Base-by-base conservation (phyloP, 2,888 invertebrate genomes). In the Nycteola revayana region DNA sequence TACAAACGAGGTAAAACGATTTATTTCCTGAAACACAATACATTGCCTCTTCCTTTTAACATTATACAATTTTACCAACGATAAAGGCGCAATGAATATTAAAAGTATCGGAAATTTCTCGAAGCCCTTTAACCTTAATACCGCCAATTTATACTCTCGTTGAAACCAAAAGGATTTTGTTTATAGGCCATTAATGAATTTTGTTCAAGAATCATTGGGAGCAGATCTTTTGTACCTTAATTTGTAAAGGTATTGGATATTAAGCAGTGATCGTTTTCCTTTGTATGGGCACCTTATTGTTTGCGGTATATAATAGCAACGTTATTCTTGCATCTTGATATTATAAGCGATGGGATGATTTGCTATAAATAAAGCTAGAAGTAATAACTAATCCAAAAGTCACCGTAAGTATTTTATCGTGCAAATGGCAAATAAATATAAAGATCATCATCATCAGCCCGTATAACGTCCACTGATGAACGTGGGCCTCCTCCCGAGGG, bases 141-240 rank as follows among this genome's bases (percentile, higher is more conserved):
- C 54, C 51, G 50, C 24, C 46, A 45, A 58, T 54, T 58, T 54
- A 39, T 42, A n/a, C 50, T 42, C 28, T 39, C 52, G 38, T 46
- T 49, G 39, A 27, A 35, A 59, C 64, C 53, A 56, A 71, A 72
- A 66, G 69, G 73, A 69, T 74, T 74, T 68, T 72, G 76, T 77
- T 78, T 77, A 78, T 73, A 59, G 64, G 42, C 69, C 66, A 76
- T 75, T 79, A 79, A 78, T 75, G 75, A 75, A 74, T 74, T 76
- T 66, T 48, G 59, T 53, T 60, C 51, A 60, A 63, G 58, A 71
- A 68, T 69, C 60, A 64, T 67, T 60, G 52, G 23, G 29, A 45
- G 53, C 48, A 48, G 41, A 62, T 65, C 60, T 59, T 64, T 73
- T 60, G 66, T 63, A 66, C 66, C 60, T 63, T 62, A 75, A 76